Evolutionary conservation across 1,140 invertebrate species (phyloP).

Genomic region (Cyclina sinensis): DNA sequence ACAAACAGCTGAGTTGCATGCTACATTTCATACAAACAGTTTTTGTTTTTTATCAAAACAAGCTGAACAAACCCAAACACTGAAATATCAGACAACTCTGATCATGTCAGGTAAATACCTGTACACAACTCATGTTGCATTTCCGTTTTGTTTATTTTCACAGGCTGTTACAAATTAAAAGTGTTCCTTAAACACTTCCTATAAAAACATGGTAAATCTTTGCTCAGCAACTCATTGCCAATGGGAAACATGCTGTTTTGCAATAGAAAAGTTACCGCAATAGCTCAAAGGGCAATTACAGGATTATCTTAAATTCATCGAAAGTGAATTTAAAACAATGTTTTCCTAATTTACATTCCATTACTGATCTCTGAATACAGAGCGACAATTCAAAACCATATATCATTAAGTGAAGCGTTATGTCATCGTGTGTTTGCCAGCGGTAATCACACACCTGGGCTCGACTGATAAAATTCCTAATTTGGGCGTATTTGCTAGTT

Average conservation of each 20-base stretch:
- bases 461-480: constrained; percentile 56
- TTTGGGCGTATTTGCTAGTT: not conserved
- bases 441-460: constrained; percentile 58
- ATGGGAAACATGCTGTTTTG: not conserved
- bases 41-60: constrained; percentile 61
- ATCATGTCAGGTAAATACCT: not conserved
- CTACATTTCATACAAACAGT: constrained; percentile 51
- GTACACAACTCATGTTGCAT: constrained; percentile 7
- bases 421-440: constrained; percentile 46
- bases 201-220: not conserved
- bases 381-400: constrained; percentile 32
- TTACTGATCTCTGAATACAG: constrained; percentile 30
- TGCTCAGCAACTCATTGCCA: not conserved
- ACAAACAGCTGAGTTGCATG: constrained; percentile 61
- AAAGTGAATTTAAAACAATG: constrained; percentile 53
- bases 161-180: constrained; percentile 15
- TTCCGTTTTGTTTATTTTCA: constrained; percentile 41
- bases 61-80: constrained; percentile 30
- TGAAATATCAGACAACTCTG: constrained; percentile 15
- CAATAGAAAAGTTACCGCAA: not conserved
- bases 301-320: constrained; percentile 43
- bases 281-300: constrained; percentile 1
- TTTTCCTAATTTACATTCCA: constrained; percentile 50
- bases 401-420: constrained; percentile 49
- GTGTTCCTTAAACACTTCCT: constrained; percentile 12